Base-by-base conservation (phyloP, 2,888 invertebrate species). In the Ecdyonurus torrentis region DNA sequence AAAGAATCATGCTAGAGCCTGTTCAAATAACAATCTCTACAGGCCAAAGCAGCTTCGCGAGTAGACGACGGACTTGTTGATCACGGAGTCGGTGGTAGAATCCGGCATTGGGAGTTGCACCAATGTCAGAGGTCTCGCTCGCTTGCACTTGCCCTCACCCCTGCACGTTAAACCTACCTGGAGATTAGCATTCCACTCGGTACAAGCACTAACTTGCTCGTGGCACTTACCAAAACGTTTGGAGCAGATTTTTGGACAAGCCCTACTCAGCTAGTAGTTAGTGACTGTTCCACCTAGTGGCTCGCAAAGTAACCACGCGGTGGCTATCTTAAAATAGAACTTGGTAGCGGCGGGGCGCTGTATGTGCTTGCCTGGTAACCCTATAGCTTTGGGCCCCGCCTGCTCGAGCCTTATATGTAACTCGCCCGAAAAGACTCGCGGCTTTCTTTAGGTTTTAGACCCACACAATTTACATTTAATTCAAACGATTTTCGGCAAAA, bases 401-500 rank as follows among this genome's bases (percentile, higher is more conserved):
- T 55, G 50, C 52, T 25, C 63, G 60, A 52, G 59, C 65, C 65
- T 63, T 65, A 65, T 65, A 65, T 63, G 65, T 65, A 65, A 65
- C 60, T 65, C 60, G 58, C 62, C 55, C 58, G 58, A 58, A 37
- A 58, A 25, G 58, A 61, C 53, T 62, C 58, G 58, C 58, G 52
- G 61, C 64, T 64, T 64, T 64, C 64, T 64, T 64, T 64, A 64
- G 62, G 58, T 58, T 58, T 25, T 50, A 62, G 58, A 58, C 58
- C 58, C 62, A 37, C 37, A 37, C 37, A 37, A 37, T 37, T 15
- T 37, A 37, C 5, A 37, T 15, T 5, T 37, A 37, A 37, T 37
- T 37, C 15, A 37, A 10, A 37, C 5, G 15, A 5, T 10, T 37
- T 37, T n/a, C n/a, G 15, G 15, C 7, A 37, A 37, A 37, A 37